A percentile compares a stretch with the other conserved stretches of the same genome.
phyloP scores from a whole-genome alignment of 2,888 invertebrate genomes.

The Suillia variegata region DNA sequence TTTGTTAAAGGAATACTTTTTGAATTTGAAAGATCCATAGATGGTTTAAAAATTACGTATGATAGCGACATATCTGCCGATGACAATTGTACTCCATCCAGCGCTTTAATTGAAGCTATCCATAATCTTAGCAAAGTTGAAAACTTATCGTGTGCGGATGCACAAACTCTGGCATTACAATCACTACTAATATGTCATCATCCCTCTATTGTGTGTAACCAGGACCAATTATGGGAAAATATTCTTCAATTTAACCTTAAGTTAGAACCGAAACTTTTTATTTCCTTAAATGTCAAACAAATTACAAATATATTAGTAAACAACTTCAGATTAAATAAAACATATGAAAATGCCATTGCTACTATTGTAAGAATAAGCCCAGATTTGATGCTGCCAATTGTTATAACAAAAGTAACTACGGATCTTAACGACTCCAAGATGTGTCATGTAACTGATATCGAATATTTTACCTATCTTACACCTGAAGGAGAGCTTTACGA shows the following conservation, averaged over 20 bases:
- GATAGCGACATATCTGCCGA: conserved; percentile 43
- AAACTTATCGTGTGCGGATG: conserved; percentile 59
- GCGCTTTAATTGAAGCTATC: conserved; percentile 51
- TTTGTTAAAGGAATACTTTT: conserved; percentile 69
- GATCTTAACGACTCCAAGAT: conserved; percentile 71
- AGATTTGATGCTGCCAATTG: conserved; percentile 68
- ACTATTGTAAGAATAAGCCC: conserved; percentile 72
- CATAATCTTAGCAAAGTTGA: conserved; percentile 47
- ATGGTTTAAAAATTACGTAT: conserved; percentile 65
- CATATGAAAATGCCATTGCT: conserved; percentile 74
- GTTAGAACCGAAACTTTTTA: conserved; percentile 63
- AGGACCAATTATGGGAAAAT: conserved; percentile 73
- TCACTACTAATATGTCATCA: conserved; percentile 77
- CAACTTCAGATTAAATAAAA: conserved; percentile 64
- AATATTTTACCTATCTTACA: conserved; percentile 80
- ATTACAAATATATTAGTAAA: conserved; percentile 69
- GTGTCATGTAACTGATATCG: conserved; percentile 75
- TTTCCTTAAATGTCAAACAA: conserved; percentile 65
- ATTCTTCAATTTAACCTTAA: conserved; percentile 63
- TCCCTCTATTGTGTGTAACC: conserved; percentile 68
- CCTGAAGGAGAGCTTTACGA: conserved; percentile 92
- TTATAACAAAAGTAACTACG: conserved; percentile 68
- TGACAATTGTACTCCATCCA: conserved; percentile 41
- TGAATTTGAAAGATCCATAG: conserved; percentile 72
- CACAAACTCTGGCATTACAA: conserved; percentile 69